Percentiles rank a stretch among this genome's conserved stretches.
Conservation (phyloP, 2,888 invertebrate species). For the Phalera bucephala region DNA sequence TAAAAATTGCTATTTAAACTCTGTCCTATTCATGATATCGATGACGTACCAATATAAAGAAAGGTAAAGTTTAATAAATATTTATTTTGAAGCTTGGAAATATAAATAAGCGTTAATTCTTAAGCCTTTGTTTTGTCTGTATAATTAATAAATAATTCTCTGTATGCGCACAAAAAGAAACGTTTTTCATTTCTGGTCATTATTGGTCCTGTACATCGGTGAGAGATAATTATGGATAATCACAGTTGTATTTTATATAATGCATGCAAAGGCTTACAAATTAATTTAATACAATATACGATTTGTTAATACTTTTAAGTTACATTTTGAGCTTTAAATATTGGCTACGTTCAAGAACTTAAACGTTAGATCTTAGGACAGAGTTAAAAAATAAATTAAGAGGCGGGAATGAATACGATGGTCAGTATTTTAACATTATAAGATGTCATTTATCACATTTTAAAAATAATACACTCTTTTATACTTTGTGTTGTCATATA, state of each 20-base stretch:
- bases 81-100: not conserved
- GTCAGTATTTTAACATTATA: constrained; percentile 30
- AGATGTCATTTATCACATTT: constrained; percentile 40
- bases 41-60: not conserved
- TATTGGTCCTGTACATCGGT: too few relatives aligned
- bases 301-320: not conserved
- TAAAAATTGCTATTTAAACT: constrained; percentile 45
- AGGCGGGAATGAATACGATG: constrained; percentile 56
- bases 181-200: too few relatives aligned
- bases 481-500: constrained; percentile 37
- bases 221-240: too few relatives aligned
- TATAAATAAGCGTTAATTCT: not conserved
- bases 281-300: not conserved
- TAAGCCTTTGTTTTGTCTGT: too few relatives aligned
- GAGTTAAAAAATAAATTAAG: constrained; percentile 49
- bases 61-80: not conserved
- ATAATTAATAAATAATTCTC: too few relatives aligned
- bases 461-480: constrained; percentile 42
- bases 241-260: too few relatives aligned
- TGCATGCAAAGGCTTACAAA: not conserved
- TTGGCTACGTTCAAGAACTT: not conserved
- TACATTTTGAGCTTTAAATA: not conserved
- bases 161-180: too few relatives aligned
- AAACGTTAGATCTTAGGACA: constrained; percentile 42
- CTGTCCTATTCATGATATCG: constrained; percentile 45